Base-by-base conservation (phyloP, 2,113 vertebrate genomes). In the Taxidea taxus region DNA sequence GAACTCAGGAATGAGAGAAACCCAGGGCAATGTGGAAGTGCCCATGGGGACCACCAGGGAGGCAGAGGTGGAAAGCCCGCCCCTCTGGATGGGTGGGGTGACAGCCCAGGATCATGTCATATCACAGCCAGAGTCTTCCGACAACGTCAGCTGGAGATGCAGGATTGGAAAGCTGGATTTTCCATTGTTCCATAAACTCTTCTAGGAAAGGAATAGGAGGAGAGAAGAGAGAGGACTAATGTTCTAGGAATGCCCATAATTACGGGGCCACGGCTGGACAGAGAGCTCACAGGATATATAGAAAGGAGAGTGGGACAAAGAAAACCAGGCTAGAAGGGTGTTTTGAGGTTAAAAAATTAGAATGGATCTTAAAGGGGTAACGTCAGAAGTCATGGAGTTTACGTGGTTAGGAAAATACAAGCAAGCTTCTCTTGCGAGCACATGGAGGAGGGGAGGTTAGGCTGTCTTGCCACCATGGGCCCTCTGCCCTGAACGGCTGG, bases 71-170 rank as follows among this genome's bases (percentile, higher is more conserved):
- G 60, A 51, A 56, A 66, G 39, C 49, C n/a, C 13, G 13, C 39
- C 51, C 83, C 64, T 42, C 51, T 23, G 0, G 4, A 39, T 3
- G 31, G 13, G 0, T 1, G 18, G 0, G 20, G 16, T 14, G 25
- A 4, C 31, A 21, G 37, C 18, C 2, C 7, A 29, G n/a, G 25
- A n/a, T 23, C 37, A 7, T 3, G 66, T 75, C 58, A 9, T 9
- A 74, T 10, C 20, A 34, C 37, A 54, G 42, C n/a, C 8, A 15
- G 34, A 31, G 78, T 44, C 66, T 64, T 47, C 62, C 27, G 72
- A 42, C 20, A 7, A 72, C 54, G 60, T 84, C 20, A 23, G 39
- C 84, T 56, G 23, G 8, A 44, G 44, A 21, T 7, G 7, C 21
- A 37, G n/a, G 66, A 51, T 56, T 37, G 39, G 51, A 25, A 60